A percentile compares a stretch with the other conserved stretches of the same genome.
Conservation (phyloP, 2,113 vertebrate genomes). For the Plecturocebus donacophilus region DNA sequence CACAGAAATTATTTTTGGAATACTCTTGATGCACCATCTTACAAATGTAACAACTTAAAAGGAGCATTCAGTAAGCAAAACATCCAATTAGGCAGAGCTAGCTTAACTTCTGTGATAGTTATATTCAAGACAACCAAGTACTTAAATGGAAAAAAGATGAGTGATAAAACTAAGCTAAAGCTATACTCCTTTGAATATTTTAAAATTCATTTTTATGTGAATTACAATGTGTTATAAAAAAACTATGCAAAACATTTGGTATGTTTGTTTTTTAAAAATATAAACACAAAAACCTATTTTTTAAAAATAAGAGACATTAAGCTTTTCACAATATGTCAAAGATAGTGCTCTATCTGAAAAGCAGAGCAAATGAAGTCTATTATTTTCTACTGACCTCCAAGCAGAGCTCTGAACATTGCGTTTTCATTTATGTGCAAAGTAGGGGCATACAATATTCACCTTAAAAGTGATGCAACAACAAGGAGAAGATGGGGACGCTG, state of each 20-base stretch:
- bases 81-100: not conserved
- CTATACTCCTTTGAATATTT: not conserved
- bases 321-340: not conserved
- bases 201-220: not conserved
- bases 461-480: not conserved
- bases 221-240: not conserved
- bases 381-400: not conserved
- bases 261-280: not conserved
- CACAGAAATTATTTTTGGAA: not conserved
- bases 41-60: not conserved
- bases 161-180: not conserved
- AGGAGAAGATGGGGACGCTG: not conserved
- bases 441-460: slow-evolving; percentile 21
- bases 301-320: not conserved
- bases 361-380: not conserved
- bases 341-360: not conserved
- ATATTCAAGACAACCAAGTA: not conserved
- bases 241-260: not conserved
- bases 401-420: not conserved
- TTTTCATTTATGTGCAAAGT: slow-evolving; percentile 66
- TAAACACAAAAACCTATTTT: not conserved
- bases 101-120: not conserved
- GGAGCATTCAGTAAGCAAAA: not conserved
- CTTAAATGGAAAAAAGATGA: not conserved
- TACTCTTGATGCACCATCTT: not conserved